Evolutionary conservation across 2,888 invertebrate genomes (phyloP), one percentile per base, ranked within the genome.

Genomic region (Phyllotreta cruciferae): DNA sequence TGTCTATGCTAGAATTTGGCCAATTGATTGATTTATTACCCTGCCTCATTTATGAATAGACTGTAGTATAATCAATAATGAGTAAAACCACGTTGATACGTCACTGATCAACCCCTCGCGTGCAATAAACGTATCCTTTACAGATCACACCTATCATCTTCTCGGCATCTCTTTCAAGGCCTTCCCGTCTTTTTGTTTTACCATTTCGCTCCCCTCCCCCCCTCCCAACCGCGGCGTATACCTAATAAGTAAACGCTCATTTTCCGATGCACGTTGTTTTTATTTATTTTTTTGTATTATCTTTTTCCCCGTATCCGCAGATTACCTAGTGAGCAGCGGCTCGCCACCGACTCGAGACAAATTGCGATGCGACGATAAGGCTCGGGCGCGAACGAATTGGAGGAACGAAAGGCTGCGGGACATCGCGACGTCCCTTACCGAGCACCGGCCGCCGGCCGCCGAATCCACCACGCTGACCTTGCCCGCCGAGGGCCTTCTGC

Each of bases 311-410:
- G 58, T 76, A 73, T 10, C 24, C 24, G 24, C 70, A 80, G 80
- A 81, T 74, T 80, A 80, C 66, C 66, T 80, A 61, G 87, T 90
- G 47, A 91, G 90, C 63, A 90, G 90, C 64, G 91, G 91, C 39
- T 91, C 91, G 3, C 91, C 92, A 50, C 91, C 91, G 47, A 92
- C 91, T 14, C 83, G 91, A 67, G 91, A 91, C 81, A 92, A 91
- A 83, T 85, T 90, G 73, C 87, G 89, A 74, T 88, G 88, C 38
- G 90, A 90, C 73, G 90, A 90, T 80, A 91, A 90, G 81, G 88
- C 88, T 60, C 85, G 73, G 77, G 86, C 78, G 82, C 83, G 76
- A 81, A 83, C 73, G 81, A 86, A 81, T 70, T 80, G 80, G 80
- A 83, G 88, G 34, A 87, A 88, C 76, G 92, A 91, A 74, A 89